phyloP scores from a whole-genome alignment of 2,113 vertebrate species.

The Hemiscyllium ocellatum region DNA sequence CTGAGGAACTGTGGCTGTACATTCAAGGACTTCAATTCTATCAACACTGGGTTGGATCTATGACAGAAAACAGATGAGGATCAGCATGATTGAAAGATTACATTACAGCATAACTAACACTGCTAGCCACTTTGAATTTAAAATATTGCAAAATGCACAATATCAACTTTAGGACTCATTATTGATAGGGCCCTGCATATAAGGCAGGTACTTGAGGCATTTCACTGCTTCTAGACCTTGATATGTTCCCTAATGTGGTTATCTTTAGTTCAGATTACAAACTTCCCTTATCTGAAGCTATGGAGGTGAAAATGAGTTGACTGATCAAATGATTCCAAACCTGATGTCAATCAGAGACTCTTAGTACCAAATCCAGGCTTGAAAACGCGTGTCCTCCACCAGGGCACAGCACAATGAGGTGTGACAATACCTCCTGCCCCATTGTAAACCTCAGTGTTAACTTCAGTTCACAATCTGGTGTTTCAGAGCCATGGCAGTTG shows the following conservation, averaged over 20 bases:
- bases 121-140: neutral
- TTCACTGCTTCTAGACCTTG: neutral
- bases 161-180: neutral
- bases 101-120: neutral
- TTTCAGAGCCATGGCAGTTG: neutral
- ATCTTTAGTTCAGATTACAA: neutral
- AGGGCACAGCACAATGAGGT: neutral
- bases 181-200: neutral
- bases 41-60: constrained; percentile 55
- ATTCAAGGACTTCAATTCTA: constrained; percentile 45
- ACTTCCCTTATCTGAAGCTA: neutral
- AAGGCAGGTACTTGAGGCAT: neutral
- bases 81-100: neutral
- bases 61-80: neutral
- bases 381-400: neutral
- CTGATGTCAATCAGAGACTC: neutral
- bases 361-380: neutral
- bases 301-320: neutral
- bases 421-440: neutral
- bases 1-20: constrained; percentile 29
- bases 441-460: neutral
- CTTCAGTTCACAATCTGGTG: neutral
- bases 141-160: neutral
- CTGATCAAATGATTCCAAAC: neutral
- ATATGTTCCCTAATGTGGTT: neutral